Evolutionary conservation across 2,888 invertebrate genomes (phyloP).

Genomic region (Harpalus rufipes): DNA sequence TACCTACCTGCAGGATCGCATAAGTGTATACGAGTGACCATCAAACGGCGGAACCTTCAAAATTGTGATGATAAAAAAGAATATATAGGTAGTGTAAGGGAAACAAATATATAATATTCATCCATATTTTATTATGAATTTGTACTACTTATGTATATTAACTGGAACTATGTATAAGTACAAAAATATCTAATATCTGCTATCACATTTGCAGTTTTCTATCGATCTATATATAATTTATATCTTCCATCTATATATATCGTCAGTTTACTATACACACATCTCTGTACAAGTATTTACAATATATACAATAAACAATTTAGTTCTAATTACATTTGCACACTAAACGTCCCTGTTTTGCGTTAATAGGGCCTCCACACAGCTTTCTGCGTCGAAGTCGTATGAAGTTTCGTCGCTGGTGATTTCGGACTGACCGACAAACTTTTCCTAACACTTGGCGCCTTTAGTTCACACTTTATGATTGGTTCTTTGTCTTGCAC

Average conservation of each 20-base stretch:
- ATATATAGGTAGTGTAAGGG: not conserved
- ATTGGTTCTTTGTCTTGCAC: conserved; percentile 78
- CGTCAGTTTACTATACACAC: conserved; percentile 53
- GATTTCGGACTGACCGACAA: conserved; percentile 78
- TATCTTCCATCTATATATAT: conserved; percentile 62
- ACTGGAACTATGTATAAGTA: conserved; percentile 71
- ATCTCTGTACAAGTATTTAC: conserved; percentile 61
- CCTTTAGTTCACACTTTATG: conserved; percentile 81
- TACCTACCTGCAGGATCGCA: too few relatives aligned
- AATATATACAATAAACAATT: conserved; percentile 65
- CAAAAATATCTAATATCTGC: conserved; percentile 77
- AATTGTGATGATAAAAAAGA: not conserved
- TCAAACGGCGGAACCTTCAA: too few relatives aligned
- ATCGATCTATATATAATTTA: conserved; percentile 62
- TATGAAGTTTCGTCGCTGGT: conserved; percentile 70
- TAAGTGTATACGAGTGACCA: too few relatives aligned
- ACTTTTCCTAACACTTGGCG: conserved; percentile 78
- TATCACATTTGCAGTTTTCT: conserved; percentile 76
- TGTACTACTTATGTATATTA: conserved; percentile 60
- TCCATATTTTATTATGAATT: conserved; percentile 59
- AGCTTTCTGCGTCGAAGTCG: conserved; percentile 81
- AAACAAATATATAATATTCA: conserved; percentile 12
- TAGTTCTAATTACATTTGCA: conserved; percentile 42
- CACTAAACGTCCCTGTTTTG: conserved; percentile 23
- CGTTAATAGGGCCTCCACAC: conserved; percentile 87